Evolutionary conservation across 2,888 invertebrate species (phyloP).

Genomic region (Darwinula stevensoni): DNA sequence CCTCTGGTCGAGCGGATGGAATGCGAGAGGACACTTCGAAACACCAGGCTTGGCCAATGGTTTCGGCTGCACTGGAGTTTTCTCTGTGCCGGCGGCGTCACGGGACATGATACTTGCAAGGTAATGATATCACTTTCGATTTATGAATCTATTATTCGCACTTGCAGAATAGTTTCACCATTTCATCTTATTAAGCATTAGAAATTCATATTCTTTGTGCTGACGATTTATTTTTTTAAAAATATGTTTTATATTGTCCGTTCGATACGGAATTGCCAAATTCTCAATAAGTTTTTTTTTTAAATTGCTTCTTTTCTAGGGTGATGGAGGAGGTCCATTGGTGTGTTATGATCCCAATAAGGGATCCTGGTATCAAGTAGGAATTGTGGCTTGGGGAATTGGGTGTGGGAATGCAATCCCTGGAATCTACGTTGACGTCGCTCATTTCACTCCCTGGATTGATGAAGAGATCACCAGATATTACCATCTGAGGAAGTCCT

Average conservation of each 20-base stretch:
- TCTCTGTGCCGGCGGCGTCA: conserved; percentile 6
- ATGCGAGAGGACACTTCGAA: conserved; percentile 4
- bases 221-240: too few species aligned
- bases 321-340: background rate
- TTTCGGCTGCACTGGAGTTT: conserved; percentile 5
- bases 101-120: conserved; percentile 6
- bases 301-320: background rate
- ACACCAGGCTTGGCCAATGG: conserved; percentile 3
- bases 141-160: too few species aligned
- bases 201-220: too few species aligned
- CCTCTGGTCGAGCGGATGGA: conserved; percentile 10
- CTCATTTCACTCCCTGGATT: background rate
- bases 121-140: too few species aligned
- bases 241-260: too few species aligned
- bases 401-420: background rate
- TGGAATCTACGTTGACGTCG: background rate
- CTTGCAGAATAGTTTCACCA: too few species aligned
- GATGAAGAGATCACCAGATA: too few species aligned
- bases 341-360: background rate
- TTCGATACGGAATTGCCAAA: too few species aligned
- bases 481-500: too few species aligned
- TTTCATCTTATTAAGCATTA: too few species aligned
- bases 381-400: conserved; percentile 1
- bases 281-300: background rate
- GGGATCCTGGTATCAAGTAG: background rate